Percentiles rank a stretch among this genome's conserved stretches.
These are phyloP conservation scores for Crenuchus spilurus DNA, from an alignment of 2,797 vertebrate species.

Conservation along the genomic window DNA sequence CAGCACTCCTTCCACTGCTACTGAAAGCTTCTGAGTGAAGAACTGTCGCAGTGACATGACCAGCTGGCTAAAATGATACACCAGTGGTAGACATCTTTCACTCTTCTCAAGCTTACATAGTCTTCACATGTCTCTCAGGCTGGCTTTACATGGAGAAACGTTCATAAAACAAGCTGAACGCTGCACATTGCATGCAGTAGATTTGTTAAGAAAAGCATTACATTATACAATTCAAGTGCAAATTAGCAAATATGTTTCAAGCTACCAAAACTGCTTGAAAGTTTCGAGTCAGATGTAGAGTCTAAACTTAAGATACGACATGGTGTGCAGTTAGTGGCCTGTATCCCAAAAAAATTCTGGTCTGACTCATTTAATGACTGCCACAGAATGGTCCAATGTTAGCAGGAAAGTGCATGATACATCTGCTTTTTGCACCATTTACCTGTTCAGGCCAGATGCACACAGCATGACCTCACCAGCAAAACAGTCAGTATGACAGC, in stretches of 20 bases:
- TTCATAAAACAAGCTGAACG: too few species aligned
- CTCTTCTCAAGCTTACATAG: background rate
- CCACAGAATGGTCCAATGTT: background rate
- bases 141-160: too few species aligned
- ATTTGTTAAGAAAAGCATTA: too few species aligned
- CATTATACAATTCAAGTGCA: too few species aligned
- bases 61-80: background rate
- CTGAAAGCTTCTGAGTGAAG: background rate
- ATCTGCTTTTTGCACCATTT: constrained; percentile 8
- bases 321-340: background rate
- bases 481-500: background rate
- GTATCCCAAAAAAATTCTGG: background rate
- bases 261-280: too few species aligned
- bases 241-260: too few species aligned
- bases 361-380: background rate
- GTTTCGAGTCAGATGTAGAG: background rate
- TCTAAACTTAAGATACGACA: background rate
- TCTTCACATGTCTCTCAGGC: background rate
- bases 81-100: background rate
- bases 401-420: constrained; percentile 21
- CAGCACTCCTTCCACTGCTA: background rate
- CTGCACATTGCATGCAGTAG: too few species aligned
- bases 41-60: background rate
- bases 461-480: constrained; percentile 14
- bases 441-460: background rate